phyloP scores from a whole-genome alignment of 2,113 vertebrate genomes.

The Maccullochella peelii region DNA sequence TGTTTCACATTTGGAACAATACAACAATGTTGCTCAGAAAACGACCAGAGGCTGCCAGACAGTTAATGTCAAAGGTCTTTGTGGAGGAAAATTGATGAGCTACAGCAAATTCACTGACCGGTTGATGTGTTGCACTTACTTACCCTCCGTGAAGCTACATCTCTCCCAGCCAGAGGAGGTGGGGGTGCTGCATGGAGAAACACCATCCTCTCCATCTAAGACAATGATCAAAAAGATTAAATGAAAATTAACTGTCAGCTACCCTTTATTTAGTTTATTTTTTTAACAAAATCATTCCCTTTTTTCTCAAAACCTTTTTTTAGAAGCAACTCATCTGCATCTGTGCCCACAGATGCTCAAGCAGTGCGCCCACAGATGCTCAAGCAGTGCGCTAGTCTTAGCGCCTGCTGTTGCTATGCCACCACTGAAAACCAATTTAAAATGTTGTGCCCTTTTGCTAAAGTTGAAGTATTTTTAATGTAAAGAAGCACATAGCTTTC shows the following conservation, averaged over 20 bases:
- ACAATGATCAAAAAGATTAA: slow-evolving; percentile 6
- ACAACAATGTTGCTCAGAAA: not conserved
- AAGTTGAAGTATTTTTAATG: slow-evolving; percentile 49
- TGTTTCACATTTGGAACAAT: slow-evolving; percentile 38
- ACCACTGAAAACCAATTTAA: slow-evolving; percentile 44
- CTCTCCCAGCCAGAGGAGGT: slow-evolving; percentile 79
- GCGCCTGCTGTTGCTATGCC: slow-evolving; percentile 68
- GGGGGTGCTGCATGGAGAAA: slow-evolving; percentile 78
- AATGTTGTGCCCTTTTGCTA: slow-evolving; percentile 30
- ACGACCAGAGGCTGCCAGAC: not conserved
- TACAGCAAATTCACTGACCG: not conserved
- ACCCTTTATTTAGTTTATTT: not conserved
- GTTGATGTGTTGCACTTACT: slow-evolving; percentile 68
- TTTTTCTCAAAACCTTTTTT: not conserved
- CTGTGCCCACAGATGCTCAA: not conserved
- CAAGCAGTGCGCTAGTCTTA: not conserved
- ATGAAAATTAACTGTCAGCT: not conserved
- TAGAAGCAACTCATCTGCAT: not conserved
- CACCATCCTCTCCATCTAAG: slow-evolving; percentile 82
- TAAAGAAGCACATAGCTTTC: not conserved
- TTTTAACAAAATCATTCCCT: not conserved
- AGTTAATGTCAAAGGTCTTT: slow-evolving; percentile 16
- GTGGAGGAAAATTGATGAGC: slow-evolving; percentile 21
- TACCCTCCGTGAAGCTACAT: slow-evolving; percentile 85
- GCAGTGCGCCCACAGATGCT: slow-evolving; percentile 21